Evolutionary conservation across 2,113 vertebrate genomes (phyloP), one percentile per base, ranked within the genome.

Genomic region (Pachypanchax playfairii): DNA sequence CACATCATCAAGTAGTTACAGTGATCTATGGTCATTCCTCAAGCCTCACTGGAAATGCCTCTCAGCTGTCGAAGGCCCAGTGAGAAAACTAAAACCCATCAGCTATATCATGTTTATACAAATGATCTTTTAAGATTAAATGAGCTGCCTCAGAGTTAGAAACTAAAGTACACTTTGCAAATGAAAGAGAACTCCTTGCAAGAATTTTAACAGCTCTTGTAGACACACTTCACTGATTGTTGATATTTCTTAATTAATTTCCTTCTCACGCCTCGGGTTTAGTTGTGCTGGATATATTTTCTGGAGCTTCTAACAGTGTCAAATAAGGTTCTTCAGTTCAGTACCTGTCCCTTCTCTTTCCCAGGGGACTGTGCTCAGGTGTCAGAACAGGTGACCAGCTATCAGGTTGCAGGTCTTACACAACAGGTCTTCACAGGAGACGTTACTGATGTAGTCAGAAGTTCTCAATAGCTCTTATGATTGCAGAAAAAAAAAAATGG

Each of bases 391-490:
- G 80, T 87, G 77, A 77, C 77, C 60, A 42, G 48, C 73, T 87
- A 83, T 92, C 88, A 78, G 51, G 75, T 91, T 92, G 88, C 89
- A 78, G 43, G 46, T 51, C 49, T 65, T 64, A 64, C 77, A 76
- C 82, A 70, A 85, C 60, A 76, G 56, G 49, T 65, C 60, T 60
- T 79, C 38, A 47, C 67, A 47, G 58, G 85, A 80, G 74, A 80
- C 67, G 75, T 89, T 89, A 89, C 89, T 89, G 70, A 90, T 88
- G 84, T 63, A 64, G 66, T 77, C 54, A 43, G 63, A 65, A 38
- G 28, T 38, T 58, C 65, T 59, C 29, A 55, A 67, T 66, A 15
- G 61, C 18, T 52, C 48, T 48, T 73, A 66, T 48, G 69, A 39
- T 75, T 48, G 68, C 9, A 48, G 33, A 49, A 25, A 56, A 54